Percentiles rank a stretch among this genome's conserved stretches.
phyloP scores from a whole-genome alignment of 2,888 invertebrate genomes.

The Sinodicranocentrus sp. region DNA sequence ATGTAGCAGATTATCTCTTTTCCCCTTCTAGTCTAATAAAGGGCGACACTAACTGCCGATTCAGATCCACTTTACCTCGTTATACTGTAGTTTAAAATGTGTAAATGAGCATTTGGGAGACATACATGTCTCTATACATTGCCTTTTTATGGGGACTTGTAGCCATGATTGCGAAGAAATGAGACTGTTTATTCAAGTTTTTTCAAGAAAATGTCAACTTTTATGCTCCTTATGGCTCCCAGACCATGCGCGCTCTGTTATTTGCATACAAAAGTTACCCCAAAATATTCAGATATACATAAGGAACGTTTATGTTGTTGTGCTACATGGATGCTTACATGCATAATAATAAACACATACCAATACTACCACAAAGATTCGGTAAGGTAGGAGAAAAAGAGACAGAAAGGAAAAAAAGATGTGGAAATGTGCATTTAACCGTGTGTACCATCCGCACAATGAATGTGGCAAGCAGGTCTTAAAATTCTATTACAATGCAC shows the following conservation, averaged over 20 bases:
- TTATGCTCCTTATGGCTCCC: slow-evolving; percentile 39
- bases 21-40: slow-evolving; percentile 60
- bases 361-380: background rate
- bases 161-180: slow-evolving; percentile 48
- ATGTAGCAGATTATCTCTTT: slow-evolving; percentile 57
- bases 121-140: slow-evolving; percentile 50
- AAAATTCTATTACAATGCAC: slow-evolving; percentile 46
- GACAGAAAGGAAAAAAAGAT: slow-evolving; percentile 19
- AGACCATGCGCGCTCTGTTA: slow-evolving; percentile 7
- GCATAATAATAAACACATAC: no score
- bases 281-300: background rate
- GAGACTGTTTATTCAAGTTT: slow-evolving; percentile 48
- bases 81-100: slow-evolving; percentile 65
- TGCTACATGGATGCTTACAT: no score
- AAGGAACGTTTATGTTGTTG: no score
- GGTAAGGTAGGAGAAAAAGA: background rate
- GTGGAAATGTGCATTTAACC: slow-evolving; percentile 39
- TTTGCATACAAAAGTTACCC: slow-evolving; percentile 33
- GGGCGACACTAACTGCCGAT: slow-evolving; percentile 72
- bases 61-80: slow-evolving; percentile 70
- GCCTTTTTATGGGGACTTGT: slow-evolving; percentile 46
- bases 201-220: slow-evolving; percentile 40
- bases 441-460: slow-evolving; percentile 23
- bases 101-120: slow-evolving; percentile 63
- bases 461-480: slow-evolving; percentile 46